Base-by-base conservation (phyloP, 2,797 vertebrate genomes). In the Catharus ustulatus region DNA sequence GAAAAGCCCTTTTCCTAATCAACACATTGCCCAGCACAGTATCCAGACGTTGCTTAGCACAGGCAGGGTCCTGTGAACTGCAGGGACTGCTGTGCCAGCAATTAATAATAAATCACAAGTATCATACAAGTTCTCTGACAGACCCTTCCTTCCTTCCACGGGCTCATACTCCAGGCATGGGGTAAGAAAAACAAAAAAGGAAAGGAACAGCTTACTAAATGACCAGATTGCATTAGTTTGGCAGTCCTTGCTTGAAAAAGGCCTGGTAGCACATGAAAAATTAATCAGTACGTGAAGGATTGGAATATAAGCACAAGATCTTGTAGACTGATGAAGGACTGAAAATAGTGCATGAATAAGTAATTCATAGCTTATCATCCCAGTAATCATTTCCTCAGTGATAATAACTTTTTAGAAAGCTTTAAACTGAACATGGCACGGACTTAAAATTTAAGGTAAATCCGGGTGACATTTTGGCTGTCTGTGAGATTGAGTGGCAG, bases 71-170 rank as follows among this genome's bases (percentile, higher is more conserved):
- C 68, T 75, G 75, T 73, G 83, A 77, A 86, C 81, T 54, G 57
- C 45, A 61, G 89, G 72, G 64, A 75, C 42, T 84, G 74, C 59
- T 20, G 49, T 95, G 90, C 93, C 93, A 92, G 90, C 67, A 84
- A 74, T 81, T 92, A 94, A 92, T 96, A 94, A 95, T 94, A 94
- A 94, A 94, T 96, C 95, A 91, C 34, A 73, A 88, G 72, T 88
- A 93, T 76, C 71, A 52, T 74, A 80, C 78, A 72, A 89, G 67
- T 61, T 91, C 84, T 81, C 61, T 96, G 94, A 96, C 92, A 94
- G 90, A 94, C 45, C 89, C 58, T 97, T 97, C 93, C 93, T 96
- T 97, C 93, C 94, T 95, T 96, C 94, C 93, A 76, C 17, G 42
- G 95, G 82, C 79, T 93, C 76, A 63, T 89, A 57, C 91, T 95